These are phyloP conservation scores for Quadriops clusia DNA, from an alignment of 2,888 invertebrate species.

Conservation along the genomic window DNA sequence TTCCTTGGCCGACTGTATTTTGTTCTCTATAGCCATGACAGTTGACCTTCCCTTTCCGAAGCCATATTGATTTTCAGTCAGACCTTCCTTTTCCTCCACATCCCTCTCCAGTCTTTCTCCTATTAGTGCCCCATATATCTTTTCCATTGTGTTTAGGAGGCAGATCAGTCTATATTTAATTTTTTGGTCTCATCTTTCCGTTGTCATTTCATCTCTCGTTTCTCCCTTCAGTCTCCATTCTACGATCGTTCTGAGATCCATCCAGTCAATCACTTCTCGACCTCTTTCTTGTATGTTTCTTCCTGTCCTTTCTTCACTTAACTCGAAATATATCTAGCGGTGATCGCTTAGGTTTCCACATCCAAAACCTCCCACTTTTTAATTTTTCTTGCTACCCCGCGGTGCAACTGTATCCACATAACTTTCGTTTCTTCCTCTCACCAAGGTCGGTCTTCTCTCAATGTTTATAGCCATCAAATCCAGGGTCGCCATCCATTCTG, in stretches of 20 bases:
- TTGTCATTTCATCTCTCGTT: constrained; percentile 1
- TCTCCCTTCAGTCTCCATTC: background rate
- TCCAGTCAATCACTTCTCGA: background rate
- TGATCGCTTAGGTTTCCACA: too few relatives aligned
- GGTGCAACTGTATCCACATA: constrained; percentile 9
- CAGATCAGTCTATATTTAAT: constrained; percentile 1
- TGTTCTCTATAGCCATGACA: too few relatives aligned
- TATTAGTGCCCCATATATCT: constrained; percentile 6
- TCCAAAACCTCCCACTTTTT: constrained; percentile 6
- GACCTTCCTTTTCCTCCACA: constrained; percentile 2
- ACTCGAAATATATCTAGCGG: too few relatives aligned
- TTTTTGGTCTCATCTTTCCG: constrained; percentile 6
- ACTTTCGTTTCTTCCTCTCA: constrained; percentile 8
- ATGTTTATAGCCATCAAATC: constrained; percentile 9
- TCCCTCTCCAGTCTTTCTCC: constrained; percentile 6
- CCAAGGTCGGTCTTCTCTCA: constrained; percentile 14
- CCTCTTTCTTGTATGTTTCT: background rate
- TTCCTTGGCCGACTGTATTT: too few relatives aligned
- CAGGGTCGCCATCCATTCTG: constrained; percentile 13
- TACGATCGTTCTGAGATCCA: background rate
- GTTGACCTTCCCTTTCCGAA: constrained; percentile 14
- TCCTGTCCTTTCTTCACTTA: too few relatives aligned
- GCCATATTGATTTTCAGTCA: constrained; percentile 11
- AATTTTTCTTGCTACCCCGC: constrained; percentile 1
- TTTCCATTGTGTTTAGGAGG: constrained; percentile 6